Evolutionary conservation across 1,140 invertebrate species (phyloP), one percentile per base, ranked within the genome.

Genomic region (Philaenus spumarius): DNA sequence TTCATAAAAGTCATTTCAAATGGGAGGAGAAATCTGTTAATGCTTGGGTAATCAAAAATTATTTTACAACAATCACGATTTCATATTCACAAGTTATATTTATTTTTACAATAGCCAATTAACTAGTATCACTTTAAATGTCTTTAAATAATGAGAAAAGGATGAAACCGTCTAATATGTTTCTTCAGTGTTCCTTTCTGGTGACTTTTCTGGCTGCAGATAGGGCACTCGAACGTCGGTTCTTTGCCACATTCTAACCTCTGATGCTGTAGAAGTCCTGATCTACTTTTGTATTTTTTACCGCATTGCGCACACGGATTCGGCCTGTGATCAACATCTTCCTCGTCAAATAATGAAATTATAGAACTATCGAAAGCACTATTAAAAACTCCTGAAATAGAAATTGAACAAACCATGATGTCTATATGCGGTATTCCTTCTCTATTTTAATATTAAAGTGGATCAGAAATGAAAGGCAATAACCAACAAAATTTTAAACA

Each of bases 221-320:
- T 72, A 14, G 71, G 72, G 65, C 83, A 82, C 59, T 77, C 71
- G 56, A 80, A 79, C n/a, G 77, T 73, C 0, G 80, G 80, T 64
- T 73, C 72, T 52, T 77, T 76, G 30, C 77, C 77, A 60, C 80
- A 82, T 62, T 81, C 66, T 11, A 47, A 45, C 5, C 35, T 50
- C 48, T 58, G 55, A 47, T 65, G 63, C n/a, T 46, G 54, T 7
- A 45, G 15, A 12, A 65, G 54, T 11, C 51, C 48, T 35, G 39
- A 40, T 22, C 59, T 55, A 42, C 58, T 58, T n/a, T 37, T 45
- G 40, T 65, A 65, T 3, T 40, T 34, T 43, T 60, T 63, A 15
- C 57, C 61, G 47, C 62, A 61, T 4, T 20, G 11, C 2, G 34
- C 30, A 59, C 59, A 61, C 14, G 7, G 0, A 39, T 50, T 19